Evolutionary conservation across 2,888 invertebrate genomes (phyloP).

Genomic region (Norana najaformis): DNA sequence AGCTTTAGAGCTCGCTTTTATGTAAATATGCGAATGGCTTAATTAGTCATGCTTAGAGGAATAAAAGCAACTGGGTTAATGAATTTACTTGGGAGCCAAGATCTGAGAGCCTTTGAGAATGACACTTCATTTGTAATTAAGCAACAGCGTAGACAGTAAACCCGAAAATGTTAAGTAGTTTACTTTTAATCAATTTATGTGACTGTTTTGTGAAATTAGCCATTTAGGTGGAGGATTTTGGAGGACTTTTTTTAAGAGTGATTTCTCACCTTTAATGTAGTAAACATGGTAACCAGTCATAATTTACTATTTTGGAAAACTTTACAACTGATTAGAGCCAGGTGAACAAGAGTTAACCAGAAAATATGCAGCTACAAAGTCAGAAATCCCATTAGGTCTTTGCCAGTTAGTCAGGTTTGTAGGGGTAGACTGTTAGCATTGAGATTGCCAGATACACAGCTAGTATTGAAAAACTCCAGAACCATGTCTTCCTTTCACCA

Average conservation of each 20-base stretch:
- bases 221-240: background rate
- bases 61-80: background rate
- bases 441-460: background rate
- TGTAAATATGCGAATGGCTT: conserved; percentile 1
- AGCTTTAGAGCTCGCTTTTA: background rate
- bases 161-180: background rate
- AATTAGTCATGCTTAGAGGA: background rate
- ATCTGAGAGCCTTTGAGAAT: background rate
- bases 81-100: background rate
- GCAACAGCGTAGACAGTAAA: background rate
- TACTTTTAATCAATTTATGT: background rate
- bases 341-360: background rate
- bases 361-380: background rate
- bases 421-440: background rate
- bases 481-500: background rate
- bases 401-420: background rate
- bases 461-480: background rate
- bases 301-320: background rate
- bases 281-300: background rate
- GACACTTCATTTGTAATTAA: background rate
- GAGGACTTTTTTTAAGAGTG: background rate
- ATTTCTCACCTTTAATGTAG: background rate
- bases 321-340: background rate
- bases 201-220: background rate
- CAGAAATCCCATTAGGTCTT: background rate